A percentile compares a stretch with the other conserved stretches of the same genome.
Evolutionary conservation across 2,113 vertebrate species (phyloP).

Genomic region (Poeciliopsis occidentalis): DNA sequence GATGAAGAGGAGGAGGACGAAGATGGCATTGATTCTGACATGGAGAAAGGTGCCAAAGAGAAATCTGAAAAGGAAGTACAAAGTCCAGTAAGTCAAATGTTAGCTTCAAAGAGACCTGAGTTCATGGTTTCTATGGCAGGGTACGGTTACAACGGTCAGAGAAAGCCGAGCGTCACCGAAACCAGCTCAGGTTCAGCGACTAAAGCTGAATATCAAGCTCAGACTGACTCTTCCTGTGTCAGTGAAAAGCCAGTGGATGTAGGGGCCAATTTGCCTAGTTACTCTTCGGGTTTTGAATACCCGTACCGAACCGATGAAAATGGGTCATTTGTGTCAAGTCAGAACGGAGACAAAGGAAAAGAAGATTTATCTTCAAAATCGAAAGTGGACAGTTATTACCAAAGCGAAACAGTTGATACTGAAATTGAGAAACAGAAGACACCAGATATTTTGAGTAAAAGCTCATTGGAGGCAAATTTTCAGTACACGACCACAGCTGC

Average conservation of each 20-base stretch:
- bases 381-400: slow-evolving; percentile 62
- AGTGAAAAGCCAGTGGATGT: slow-evolving; percentile 50
- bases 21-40: slow-evolving; percentile 81
- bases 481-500: slow-evolving; percentile 76
- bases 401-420: slow-evolving; percentile 53
- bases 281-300: slow-evolving; percentile 65
- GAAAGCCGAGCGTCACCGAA: slow-evolving; percentile 37
- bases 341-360: slow-evolving; percentile 44
- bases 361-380: slow-evolving; percentile 58
- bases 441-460: slow-evolving; percentile 70
- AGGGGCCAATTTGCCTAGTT: slow-evolving; percentile 52
- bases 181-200: slow-evolving; percentile 18
- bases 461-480: slow-evolving; percentile 79
- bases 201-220: slow-evolving; percentile 41
- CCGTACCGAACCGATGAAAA: slow-evolving; percentile 60
- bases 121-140: slow-evolving; percentile 73
- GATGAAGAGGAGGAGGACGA: slow-evolving; percentile 69
- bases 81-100: slow-evolving; percentile 55
- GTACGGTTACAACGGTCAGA: slow-evolving; percentile 64
- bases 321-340: slow-evolving; percentile 47
- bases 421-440: slow-evolving; percentile 70
- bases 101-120: slow-evolving; percentile 68
- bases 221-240: slow-evolving; percentile 33
- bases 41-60: slow-evolving; percentile 91
- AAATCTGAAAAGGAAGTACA: slow-evolving; percentile 85